Evolutionary conservation across 30 jellyfish, hydroid and myxozoan species (phyloP), one percentile per base, ranked within the genome.

Genomic region (Pseudorhiza aurosa): DNA sequence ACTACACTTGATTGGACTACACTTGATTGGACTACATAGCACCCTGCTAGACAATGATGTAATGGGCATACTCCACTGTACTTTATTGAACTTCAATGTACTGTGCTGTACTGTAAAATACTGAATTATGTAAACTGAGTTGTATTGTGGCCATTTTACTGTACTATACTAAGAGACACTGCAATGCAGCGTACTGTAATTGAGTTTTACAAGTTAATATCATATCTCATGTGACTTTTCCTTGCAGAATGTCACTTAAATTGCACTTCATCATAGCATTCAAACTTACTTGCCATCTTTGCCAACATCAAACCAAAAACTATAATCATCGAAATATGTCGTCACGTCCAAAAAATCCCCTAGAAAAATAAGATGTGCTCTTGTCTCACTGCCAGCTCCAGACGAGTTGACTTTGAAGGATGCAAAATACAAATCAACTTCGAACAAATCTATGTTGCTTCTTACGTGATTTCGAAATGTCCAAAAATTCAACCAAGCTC

Each of bases 301-400:
- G 24, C 5, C 22, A 19, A 53, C 36, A 19, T 53, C 36, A 65
- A 78, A 88, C 97, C 97, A 88, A 43, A 88, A 69, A 46, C 90
- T 53, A 75, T 78, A 88, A 57, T 88, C 94, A 65, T 87, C 96
- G 43, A 62, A 68, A 26, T 10, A 53, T 47, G 49, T 40, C 4
- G 70, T 21, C 9, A 77, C 89, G 8, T 51, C 46, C 47, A 87
- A n/a, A 2, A 25, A 30, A 2, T 85, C 90, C 59, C 85, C 90
- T 62, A 19, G 18, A n/a, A 55, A 26, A n/a, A n/a, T n/a, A n/a
- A n/a, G n/a, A n/a, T n/a, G n/a, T n/a, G n/a, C n/a, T n/a, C n/a
- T n/a, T n/a, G n/a, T n/a, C n/a, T n/a, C n/a, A n/a, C n/a, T n/a
- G n/a, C n/a, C n/a, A n/a, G n/a, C n/a, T n/a, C n/a, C n/a, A n/a